Conservation (phyloP, 2,888 invertebrate genomes). For the Agapetus fuscipes region DNA sequence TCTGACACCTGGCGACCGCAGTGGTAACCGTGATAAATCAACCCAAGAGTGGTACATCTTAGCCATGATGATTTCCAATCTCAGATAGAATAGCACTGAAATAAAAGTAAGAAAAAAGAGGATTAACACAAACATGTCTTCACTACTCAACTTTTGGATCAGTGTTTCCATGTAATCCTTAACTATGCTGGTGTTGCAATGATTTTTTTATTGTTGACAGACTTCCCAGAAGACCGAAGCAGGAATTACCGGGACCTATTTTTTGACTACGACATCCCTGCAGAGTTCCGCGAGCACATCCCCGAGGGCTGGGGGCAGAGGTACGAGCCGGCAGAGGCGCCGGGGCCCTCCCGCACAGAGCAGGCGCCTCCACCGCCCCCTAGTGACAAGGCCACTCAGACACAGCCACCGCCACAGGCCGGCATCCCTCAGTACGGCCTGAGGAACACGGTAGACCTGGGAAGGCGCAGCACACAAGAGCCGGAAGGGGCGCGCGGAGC, state of each 20-base stretch:
- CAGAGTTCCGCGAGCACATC: slow-evolving; percentile 42
- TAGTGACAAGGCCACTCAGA: slow-evolving; percentile 17
- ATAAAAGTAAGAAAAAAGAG: no score
- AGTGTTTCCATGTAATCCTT: background rate
- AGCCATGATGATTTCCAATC: no score
- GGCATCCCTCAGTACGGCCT: slow-evolving; percentile 56
- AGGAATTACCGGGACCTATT: slow-evolving; percentile 41
- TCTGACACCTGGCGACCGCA: no score
- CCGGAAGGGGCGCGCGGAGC: slow-evolving; percentile 51
- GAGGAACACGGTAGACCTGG: slow-evolving; percentile 72
- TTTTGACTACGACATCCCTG: slow-evolving; percentile 44
- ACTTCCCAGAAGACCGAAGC: slow-evolving; percentile 40
- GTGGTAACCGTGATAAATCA: no score
- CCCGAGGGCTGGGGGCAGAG: slow-evolving; percentile 39
- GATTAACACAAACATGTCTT: background rate
- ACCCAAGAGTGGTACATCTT: no score
- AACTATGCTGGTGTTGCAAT: background rate
- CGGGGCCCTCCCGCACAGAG: slow-evolving; percentile 24
- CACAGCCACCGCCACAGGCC: slow-evolving; percentile 18
- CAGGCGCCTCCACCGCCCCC: background rate
- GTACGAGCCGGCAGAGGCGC: slow-evolving; percentile 28
- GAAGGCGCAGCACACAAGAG: slow-evolving; percentile 50
- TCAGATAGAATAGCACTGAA: no score
- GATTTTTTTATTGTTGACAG: no score
- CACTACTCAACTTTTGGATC: no score